phyloP scores from a whole-genome alignment of 2,113 vertebrate species.

The Oryzias curvinotus region DNA sequence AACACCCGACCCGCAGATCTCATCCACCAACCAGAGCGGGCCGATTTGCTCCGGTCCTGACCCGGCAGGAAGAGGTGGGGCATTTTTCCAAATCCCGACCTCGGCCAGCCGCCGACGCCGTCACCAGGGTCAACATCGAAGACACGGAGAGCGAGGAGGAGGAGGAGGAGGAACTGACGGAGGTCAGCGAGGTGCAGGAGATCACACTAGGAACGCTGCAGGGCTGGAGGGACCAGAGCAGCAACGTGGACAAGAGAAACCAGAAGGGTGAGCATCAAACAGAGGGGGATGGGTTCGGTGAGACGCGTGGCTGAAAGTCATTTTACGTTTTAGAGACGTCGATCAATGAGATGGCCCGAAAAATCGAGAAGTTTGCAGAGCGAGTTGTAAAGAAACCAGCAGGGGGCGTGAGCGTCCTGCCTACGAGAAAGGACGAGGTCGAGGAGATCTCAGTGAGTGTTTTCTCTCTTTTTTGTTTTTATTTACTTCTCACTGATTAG shows the following conservation, averaged over 20 bases:
- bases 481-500: background rate
- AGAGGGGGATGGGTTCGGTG: background rate
- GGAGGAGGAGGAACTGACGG: conserved; percentile 59
- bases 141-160: conserved; percentile 66
- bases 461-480: background rate
- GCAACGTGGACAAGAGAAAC: conserved; percentile 65
- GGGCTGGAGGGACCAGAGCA: conserved; percentile 63
- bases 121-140: conserved; percentile 44
- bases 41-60: conserved; percentile 25
- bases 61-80: conserved; percentile 25
- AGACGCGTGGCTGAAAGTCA: background rate
- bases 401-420: conserved; percentile 76
- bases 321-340: conserved; percentile 66
- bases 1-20: conserved; percentile 45
- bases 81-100: conserved; percentile 23
- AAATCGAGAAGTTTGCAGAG: conserved; percentile 77
- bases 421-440: conserved; percentile 75
- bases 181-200: conserved; percentile 79
- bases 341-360: conserved; percentile 75
- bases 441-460: conserved; percentile 81
- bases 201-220: conserved; percentile 47
- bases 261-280: conserved; percentile 40
- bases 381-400: conserved; percentile 69
- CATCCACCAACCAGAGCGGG: conserved; percentile 1
- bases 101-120: conserved; percentile 15